These are phyloP conservation scores for Alethe diademata DNA, from an alignment of 2,113 vertebrate species.

Conservation along the genomic window DNA sequence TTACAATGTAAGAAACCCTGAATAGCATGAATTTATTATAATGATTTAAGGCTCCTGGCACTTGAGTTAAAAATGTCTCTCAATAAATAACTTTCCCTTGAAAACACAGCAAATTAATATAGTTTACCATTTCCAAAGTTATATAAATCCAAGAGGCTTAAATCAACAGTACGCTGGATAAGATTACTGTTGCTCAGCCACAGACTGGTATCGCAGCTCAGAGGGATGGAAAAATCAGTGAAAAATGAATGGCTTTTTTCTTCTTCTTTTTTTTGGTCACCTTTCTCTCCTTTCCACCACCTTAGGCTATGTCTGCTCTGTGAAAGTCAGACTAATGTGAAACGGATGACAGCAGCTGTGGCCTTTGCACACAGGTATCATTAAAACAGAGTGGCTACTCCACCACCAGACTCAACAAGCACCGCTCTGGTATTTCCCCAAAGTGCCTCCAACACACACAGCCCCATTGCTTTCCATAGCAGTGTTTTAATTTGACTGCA, in stretches of 20 bases:
- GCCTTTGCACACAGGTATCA: conserved; percentile 52
- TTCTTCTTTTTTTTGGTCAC: neutral
- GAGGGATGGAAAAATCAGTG: neutral
- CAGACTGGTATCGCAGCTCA: neutral
- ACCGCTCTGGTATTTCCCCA: neutral
- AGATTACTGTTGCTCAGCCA: neutral
- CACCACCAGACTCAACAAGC: neutral
- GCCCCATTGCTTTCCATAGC: accelerated
- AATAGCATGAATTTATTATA: conserved; percentile 82
- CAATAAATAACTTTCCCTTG: conserved; percentile 80
- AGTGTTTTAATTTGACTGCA: neutral
- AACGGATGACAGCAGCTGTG: conserved; percentile 39
- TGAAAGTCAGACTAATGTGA: conserved; percentile 52
- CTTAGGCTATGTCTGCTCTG: conserved; percentile 51
- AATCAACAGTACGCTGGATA: conserved; percentile 59
- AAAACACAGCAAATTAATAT: conserved; percentile 82
- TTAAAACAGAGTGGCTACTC: neutral
- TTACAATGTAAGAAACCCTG: conserved; percentile 78
- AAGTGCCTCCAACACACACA: neutral
- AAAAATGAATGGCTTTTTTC: neutral
- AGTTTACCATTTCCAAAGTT: conserved; percentile 77
- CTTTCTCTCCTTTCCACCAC: conserved; percentile 18
- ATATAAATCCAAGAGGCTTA: conserved; percentile 73
- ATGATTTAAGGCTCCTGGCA: conserved; percentile 80
- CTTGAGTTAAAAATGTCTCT: conserved; percentile 79